These are phyloP conservation scores for Numenius phaeopus DNA, from an alignment of 2,797 vertebrate species.

Conservation along the genomic window DNA sequence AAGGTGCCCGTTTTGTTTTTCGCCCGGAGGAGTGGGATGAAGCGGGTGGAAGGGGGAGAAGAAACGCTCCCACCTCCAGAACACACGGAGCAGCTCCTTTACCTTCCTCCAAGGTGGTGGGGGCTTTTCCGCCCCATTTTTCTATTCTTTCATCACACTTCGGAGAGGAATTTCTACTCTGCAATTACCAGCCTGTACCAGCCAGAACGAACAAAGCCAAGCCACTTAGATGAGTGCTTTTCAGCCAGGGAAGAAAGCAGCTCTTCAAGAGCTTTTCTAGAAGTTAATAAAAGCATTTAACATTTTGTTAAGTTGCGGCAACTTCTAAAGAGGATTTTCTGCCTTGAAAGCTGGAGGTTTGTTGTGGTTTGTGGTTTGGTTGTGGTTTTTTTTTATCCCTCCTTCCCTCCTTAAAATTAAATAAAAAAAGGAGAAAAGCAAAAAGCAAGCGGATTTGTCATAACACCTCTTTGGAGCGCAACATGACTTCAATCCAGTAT, in stretches of 20 bases:
- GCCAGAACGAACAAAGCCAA: neutral
- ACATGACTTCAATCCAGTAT: constrained; percentile 1
- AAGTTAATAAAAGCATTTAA: constrained; percentile 16
- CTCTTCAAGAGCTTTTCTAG: neutral
- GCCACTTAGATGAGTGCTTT: neutral
- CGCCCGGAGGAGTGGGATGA: neutral
- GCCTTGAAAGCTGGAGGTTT: neutral
- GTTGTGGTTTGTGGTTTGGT: neutral
- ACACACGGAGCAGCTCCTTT: neutral
- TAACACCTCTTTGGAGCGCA: constrained; percentile 14
- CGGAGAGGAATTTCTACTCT: neutral
- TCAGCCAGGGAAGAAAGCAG: neutral
- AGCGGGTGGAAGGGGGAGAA: neutral
- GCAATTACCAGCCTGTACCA: neutral
- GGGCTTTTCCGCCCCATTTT: neutral
- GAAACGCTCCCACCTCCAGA: neutral
- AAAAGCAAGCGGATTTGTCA: constrained; percentile 39
- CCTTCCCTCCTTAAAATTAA: neutral
- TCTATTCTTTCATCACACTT: neutral
- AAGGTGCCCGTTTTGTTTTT: neutral
- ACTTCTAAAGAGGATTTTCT: constrained; percentile 49
- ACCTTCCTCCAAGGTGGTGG: neutral
- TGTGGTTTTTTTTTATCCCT: neutral
- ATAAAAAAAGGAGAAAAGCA: neutral
- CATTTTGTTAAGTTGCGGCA: neutral